Conservation (phyloP, 2,888 invertebrate genomes). For the Catocala nupta region DNA sequence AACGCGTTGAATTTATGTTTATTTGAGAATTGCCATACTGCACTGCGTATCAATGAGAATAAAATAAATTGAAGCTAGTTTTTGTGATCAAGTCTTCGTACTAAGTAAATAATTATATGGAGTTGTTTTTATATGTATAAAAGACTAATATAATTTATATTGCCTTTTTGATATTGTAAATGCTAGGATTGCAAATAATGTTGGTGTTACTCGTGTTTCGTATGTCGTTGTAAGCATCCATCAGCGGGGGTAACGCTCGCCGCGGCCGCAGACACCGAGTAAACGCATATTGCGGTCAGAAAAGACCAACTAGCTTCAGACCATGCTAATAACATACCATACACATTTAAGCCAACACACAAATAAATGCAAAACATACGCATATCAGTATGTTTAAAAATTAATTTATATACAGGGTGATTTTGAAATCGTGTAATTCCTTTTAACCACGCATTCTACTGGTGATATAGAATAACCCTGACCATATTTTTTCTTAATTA, state of each 20-base stretch:
- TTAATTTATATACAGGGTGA: slow-evolving; percentile 40
- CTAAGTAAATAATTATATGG: background rate
- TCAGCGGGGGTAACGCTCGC: slow-evolving; percentile 54
- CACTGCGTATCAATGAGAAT: slow-evolving; percentile 29
- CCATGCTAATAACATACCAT: slow-evolving; percentile 26
- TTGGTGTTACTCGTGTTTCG: slow-evolving; percentile 17
- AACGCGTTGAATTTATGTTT: slow-evolving; percentile 17
- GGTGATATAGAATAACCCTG: too few species aligned
- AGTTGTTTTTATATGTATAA: background rate
- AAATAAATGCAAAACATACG: slow-evolving; percentile 12
- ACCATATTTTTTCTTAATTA: too few species aligned
- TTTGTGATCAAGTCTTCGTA: slow-evolving; percentile 5
- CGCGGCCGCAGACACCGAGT: slow-evolving; percentile 49
- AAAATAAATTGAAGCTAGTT: slow-evolving; percentile 6
- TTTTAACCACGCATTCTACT: too few species aligned
- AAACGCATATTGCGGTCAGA: slow-evolving; percentile 54
- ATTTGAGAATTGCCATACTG: slow-evolving; percentile 27
- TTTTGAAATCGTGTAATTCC: too few species aligned
- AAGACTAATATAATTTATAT: background rate
- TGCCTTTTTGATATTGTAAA: too few species aligned
- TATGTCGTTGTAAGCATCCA: slow-evolving; percentile 41
- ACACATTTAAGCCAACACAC: slow-evolving; percentile 11
- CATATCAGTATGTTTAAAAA: slow-evolving; percentile 30
- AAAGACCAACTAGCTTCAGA: slow-evolving; percentile 34
- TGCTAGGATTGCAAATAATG: background rate